phyloP scores from a whole-genome alignment of 2,797 vertebrate genomes.

The Bryconaethiops microstoma region DNA sequence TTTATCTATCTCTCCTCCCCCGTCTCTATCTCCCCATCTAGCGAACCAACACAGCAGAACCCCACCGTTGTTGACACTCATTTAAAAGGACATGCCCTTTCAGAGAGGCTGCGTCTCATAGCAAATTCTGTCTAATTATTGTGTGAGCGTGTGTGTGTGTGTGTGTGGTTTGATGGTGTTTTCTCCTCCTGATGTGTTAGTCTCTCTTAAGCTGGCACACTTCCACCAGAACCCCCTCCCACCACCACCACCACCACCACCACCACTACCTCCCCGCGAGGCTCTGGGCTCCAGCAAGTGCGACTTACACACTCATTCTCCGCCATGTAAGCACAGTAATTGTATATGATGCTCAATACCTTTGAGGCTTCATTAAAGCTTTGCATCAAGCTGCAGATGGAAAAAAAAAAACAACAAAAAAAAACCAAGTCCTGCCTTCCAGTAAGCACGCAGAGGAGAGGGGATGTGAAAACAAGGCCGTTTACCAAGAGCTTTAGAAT shows the following conservation, averaged over 20 bases:
- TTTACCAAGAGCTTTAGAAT: conserved; percentile 56
- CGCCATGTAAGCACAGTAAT: conserved; percentile 62
- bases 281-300: conserved; percentile 19
- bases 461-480: conserved; percentile 45
- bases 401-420: conserved; percentile 18
- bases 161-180: conserved; percentile 28
- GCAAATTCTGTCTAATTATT: conserved; percentile 56
- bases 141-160: conserved; percentile 11
- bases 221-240: conserved; percentile 47
- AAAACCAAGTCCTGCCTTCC: conserved; percentile 42
- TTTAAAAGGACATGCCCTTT: conserved; percentile 61
- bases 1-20: conserved; percentile 48
- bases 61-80: conserved; percentile 55
- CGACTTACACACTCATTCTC: conserved; percentile 56
- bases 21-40: conserved; percentile 44
- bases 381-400: conserved; percentile 60
- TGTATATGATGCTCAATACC: conserved; percentile 66
- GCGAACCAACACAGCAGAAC: conserved; percentile 51
- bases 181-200: conserved; percentile 46
- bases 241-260: no score
- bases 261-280: not conserved
- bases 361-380: conserved; percentile 67
- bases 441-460: conserved; percentile 36
- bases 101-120: conserved; percentile 48
- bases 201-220: conserved; percentile 36